phyloP scores from a whole-genome alignment of 2,797 vertebrate species.

The Rhynchonycteris naso region DNA sequence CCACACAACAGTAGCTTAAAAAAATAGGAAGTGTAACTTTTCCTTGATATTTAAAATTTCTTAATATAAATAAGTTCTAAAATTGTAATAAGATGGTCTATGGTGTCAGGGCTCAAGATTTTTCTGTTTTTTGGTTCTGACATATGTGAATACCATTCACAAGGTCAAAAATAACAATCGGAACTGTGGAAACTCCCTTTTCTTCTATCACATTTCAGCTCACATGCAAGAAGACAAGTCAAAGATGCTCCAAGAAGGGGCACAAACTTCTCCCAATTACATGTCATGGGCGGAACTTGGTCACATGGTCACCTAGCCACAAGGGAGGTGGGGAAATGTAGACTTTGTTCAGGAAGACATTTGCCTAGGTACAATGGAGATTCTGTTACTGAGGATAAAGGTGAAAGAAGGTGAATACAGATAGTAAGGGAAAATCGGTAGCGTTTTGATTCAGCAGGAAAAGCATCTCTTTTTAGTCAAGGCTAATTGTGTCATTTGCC shows the following conservation, averaged over 20 bases:
- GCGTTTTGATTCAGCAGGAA: not conserved
- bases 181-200: not conserved
- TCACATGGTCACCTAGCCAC: not conserved
- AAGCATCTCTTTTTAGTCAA: constrained; percentile 19
- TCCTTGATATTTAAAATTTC: not conserved
- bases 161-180: not conserved
- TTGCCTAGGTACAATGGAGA: not conserved
- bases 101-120: not conserved
- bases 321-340: not conserved
- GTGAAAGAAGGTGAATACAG: constrained; percentile 25
- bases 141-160: not conserved
- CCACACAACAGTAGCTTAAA: not conserved
- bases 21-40: not conserved
- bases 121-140: not conserved
- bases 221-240: not conserved
- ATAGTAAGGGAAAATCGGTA: not conserved
- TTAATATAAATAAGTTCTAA: not conserved
- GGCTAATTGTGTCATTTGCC: not conserved
- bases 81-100: not conserved
- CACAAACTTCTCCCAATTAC: not conserved
- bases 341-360: constrained; percentile 11
- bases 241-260: not conserved
- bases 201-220: not conserved
- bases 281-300: not conserved
- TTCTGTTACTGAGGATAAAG: constrained; percentile 4